These are phyloP conservation scores for Platycheirus rosarum DNA, from an alignment of 2,888 invertebrate species.

Conservation along the genomic window DNA sequence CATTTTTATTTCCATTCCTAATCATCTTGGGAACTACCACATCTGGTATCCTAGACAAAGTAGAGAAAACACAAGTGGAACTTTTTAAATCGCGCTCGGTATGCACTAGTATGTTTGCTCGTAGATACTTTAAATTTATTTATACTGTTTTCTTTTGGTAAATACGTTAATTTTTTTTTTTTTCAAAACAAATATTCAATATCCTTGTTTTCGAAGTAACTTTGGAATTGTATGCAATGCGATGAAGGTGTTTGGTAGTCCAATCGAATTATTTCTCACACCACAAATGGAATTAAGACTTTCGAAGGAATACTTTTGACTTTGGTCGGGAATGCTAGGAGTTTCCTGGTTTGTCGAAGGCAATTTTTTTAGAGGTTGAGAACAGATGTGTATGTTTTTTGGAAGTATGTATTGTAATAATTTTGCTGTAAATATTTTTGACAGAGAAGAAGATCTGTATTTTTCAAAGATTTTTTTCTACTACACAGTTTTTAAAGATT, in stretches of 20 bases:
- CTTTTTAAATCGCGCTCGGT: slow-evolving; percentile 2
- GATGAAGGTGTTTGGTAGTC: slow-evolving; percentile 21
- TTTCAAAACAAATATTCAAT: slow-evolving; percentile 7
- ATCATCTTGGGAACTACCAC: slow-evolving; percentile 49
- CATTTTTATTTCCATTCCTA: slow-evolving; percentile 35
- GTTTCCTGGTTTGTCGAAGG: not conserved
- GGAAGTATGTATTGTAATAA: too few relatives aligned
- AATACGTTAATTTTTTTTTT: not conserved
- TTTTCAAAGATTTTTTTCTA: too few relatives aligned
- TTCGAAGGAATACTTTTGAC: not conserved
- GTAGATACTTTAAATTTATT: slow-evolving; percentile 10
- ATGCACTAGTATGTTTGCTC: not conserved
- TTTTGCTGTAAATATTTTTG: too few relatives aligned
- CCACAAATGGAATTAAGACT: slow-evolving; percentile 14
- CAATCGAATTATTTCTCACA: slow-evolving; percentile 27
- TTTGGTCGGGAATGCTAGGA: not conserved
- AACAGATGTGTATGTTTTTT: too few relatives aligned
- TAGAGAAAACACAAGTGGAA: not conserved
- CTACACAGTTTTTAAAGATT: too few relatives aligned
- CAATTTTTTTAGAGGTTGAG: too few relatives aligned
- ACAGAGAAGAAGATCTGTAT: too few relatives aligned
- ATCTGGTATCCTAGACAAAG: slow-evolving; percentile 19
- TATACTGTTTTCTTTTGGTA: slow-evolving; percentile 2
- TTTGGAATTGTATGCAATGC: slow-evolving; percentile 7
- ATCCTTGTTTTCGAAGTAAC: slow-evolving; percentile 26